Percentiles rank a stretch among this genome's conserved stretches.
Evolutionary conservation across 1,140 invertebrate genomes (phyloP).

Genomic region (Tetramorium simillimum): DNA sequence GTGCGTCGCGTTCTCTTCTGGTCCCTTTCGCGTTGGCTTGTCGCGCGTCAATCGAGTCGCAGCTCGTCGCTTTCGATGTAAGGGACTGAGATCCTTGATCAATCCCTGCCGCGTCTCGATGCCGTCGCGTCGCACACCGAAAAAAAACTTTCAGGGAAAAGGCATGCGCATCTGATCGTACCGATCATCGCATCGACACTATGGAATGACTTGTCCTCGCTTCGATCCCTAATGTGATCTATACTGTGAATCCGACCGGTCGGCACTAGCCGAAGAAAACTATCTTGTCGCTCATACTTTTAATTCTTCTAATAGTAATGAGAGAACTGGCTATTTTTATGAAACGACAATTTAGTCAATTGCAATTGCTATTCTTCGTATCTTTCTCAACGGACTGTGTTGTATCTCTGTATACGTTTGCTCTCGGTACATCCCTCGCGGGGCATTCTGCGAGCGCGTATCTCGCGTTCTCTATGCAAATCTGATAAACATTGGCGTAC

Average conservation of each 20-base stretch:
- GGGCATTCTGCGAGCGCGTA: background rate
- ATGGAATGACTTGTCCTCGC: background rate
- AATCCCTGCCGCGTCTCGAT: slow-evolving; percentile 1
- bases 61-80: slow-evolving; percentile 33
- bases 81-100: slow-evolving; percentile 15
- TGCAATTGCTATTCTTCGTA: background rate
- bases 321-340: background rate
- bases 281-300: background rate
- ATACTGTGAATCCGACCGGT: background rate
- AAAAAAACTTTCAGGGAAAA: slow-evolving; percentile 52
- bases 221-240: background rate
- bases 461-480: background rate
- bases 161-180: slow-evolving; percentile 27
- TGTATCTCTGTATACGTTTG: background rate
- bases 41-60: slow-evolving; percentile 47
- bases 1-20: slow-evolving; percentile 72
- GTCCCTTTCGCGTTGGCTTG: slow-evolving; percentile 78
- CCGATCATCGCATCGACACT: slow-evolving; percentile 6
- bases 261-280: background rate
- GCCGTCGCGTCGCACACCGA: background rate
- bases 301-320: background rate
- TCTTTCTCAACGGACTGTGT: background rate
- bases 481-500: slow-evolving; percentile 1
- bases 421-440: background rate
- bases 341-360: background rate